These are phyloP conservation scores for Cephus sareptanus DNA, from an alignment of 2,888 invertebrate species.

Conservation along the genomic window DNA sequence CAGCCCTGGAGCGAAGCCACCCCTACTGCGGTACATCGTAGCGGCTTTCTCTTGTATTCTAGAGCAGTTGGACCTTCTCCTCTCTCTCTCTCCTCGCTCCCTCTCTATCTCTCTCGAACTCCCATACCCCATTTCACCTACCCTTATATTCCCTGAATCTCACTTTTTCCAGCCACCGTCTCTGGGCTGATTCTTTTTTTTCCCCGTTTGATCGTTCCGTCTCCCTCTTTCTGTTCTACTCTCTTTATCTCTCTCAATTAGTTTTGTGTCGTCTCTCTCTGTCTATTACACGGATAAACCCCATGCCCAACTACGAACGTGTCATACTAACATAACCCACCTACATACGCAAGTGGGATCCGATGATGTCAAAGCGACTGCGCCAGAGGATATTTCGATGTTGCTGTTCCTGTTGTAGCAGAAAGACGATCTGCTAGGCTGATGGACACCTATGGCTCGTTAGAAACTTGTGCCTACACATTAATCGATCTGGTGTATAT, in stretches of 20 bases:
- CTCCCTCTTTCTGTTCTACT: not conserved
- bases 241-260: not conserved
- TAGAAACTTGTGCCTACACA: too few species aligned
- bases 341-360: conserved; percentile 59
- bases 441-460: too few species aligned
- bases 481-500: not conserved
- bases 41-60: conserved; percentile 44
- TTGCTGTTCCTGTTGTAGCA: not conserved
- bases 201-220: too few species aligned
- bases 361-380: conserved; percentile 60
- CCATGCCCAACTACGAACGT: conserved; percentile 9
- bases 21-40: conserved; percentile 60
- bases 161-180: too few species aligned
- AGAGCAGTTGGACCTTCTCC: conserved; percentile 1
- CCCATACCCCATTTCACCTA: not conserved
- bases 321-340: conserved; percentile 26
- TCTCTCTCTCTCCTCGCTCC: conserved; percentile 12
- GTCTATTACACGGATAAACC: conserved; percentile 5
- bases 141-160: too few species aligned
- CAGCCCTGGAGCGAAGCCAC: conserved; percentile 40
- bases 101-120: conserved; percentile 19
- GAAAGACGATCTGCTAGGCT: not conserved
- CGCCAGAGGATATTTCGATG: conserved; percentile 44
- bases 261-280: not conserved
- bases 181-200: too few species aligned